Evolutionary conservation across 2,797 vertebrate genomes (phyloP).

Genomic region (Loris lydekkerianus): DNA sequence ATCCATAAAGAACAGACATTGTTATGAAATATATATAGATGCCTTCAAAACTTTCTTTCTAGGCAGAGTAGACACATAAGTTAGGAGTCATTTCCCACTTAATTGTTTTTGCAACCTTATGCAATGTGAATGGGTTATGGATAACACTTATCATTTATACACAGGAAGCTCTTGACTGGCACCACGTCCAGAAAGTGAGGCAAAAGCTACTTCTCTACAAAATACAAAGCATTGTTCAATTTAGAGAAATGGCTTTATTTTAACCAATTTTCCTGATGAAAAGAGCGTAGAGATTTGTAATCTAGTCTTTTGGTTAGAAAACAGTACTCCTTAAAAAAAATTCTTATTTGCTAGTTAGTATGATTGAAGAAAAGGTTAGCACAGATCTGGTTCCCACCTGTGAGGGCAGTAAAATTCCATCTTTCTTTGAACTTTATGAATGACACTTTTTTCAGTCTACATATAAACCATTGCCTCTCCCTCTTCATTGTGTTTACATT

Average conservation of each 20-base stretch:
- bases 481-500: background rate
- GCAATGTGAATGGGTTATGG: slow-evolving; percentile 72
- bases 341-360: slow-evolving; percentile 20
- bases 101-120: slow-evolving; percentile 80
- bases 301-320: slow-evolving; percentile 59
- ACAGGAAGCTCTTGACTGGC: slow-evolving; percentile 47
- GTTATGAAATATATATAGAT: slow-evolving; percentile 87
- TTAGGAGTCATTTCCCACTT: slow-evolving; percentile 85
- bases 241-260: background rate
- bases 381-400: slow-evolving; percentile 28
- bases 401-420: slow-evolving; percentile 50
- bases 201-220: background rate
- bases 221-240: background rate
- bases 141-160: slow-evolving; percentile 1
- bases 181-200: slow-evolving; percentile 70
- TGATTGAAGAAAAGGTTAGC: slow-evolving; percentile 36
- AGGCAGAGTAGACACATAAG: slow-evolving; percentile 78
- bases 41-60: slow-evolving; percentile 82
- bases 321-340: slow-evolving; percentile 34
- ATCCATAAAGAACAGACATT: slow-evolving; percentile 88
- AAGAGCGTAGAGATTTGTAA: background rate
- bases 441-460: background rate
- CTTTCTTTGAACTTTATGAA: slow-evolving; percentile 62
- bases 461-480: rapidly evolving
- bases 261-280: background rate